A percentile compares a stretch with the other conserved stretches of the same genome.
Conservation (phyloP, 2,797 vertebrate genomes). For the Hozukius guyotensis region DNA sequence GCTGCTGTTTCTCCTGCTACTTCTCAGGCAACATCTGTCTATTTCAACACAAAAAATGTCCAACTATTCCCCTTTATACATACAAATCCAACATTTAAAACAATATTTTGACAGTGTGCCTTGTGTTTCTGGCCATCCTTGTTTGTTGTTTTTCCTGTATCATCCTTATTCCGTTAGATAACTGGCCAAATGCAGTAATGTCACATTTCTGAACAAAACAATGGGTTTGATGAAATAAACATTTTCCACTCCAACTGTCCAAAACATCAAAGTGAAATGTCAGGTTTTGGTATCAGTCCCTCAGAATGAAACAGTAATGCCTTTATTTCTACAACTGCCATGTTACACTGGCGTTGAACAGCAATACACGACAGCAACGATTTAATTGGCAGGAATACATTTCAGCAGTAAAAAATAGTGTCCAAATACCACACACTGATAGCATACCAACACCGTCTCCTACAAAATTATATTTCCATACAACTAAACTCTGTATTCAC, state of each 20-base stretch:
- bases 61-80: not conserved
- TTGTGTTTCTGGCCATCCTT: not conserved
- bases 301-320: not conserved
- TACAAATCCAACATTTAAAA: not conserved
- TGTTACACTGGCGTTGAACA: not conserved
- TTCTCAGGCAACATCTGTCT: slow-evolving; percentile 33
- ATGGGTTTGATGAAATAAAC: not conserved
- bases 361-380: not conserved
- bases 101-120: not conserved
- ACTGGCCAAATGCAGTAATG: not conserved
- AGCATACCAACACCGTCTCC: not conserved
- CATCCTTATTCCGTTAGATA: slow-evolving; percentile 1
- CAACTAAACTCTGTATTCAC: not conserved
- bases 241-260: not conserved
- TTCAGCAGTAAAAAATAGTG: not conserved
- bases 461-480: not conserved
- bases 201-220: not conserved
- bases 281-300: not conserved
- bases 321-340: not conserved
- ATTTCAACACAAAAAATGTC: not conserved
- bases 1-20: slow-evolving; percentile 24
- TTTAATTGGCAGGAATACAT: not conserved
- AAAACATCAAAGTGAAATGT: not conserved
- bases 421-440: not conserved
- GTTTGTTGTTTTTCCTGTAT: not conserved